These are phyloP conservation scores for Caerostris extrusa DNA, from an alignment of 1,140 invertebrate genomes.

Conservation along the genomic window DNA sequence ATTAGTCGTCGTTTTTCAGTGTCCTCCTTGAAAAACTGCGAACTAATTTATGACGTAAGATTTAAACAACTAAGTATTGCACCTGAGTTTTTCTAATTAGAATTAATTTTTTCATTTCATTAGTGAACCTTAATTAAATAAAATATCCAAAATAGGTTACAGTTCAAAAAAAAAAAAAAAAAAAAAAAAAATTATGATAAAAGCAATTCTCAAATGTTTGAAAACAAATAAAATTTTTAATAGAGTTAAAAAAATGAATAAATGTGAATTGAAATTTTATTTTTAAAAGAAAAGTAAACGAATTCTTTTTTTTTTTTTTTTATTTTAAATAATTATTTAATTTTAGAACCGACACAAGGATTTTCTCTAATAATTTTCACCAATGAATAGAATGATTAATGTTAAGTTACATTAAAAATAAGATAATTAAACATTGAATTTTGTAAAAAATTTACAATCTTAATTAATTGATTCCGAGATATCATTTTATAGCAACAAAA, in stretches of 20 bases:
- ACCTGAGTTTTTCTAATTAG: neutral
- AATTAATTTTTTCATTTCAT: neutral
- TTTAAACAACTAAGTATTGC: neutral
- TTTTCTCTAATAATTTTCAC: neutral
- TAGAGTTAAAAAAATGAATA: neutral
- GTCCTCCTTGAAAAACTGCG: neutral
- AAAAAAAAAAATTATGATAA: neutral
- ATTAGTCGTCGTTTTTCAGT: neutral
- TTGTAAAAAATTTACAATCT: neutral
- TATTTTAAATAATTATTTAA: neutral
- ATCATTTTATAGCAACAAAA: neutral
- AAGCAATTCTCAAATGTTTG: neutral
- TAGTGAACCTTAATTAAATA: neutral
- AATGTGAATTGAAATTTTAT: neutral
- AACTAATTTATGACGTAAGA: constrained; percentile 1
- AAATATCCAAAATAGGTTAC: neutral
- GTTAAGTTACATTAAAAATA: neutral
- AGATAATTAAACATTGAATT: neutral
- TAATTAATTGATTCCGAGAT: neutral
- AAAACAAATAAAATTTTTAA: neutral
- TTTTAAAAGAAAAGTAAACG: neutral
- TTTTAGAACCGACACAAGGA: neutral
- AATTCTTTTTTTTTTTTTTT: neutral
- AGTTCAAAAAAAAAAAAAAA: too few relatives aligned
- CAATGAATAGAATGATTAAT: neutral